A percentile compares a stretch with the other conserved stretches of the same genome.
These are phyloP conservation scores for Nemurella pictetii DNA, from an alignment of 2,888 invertebrate genomes.

Conservation along the genomic window DNA sequence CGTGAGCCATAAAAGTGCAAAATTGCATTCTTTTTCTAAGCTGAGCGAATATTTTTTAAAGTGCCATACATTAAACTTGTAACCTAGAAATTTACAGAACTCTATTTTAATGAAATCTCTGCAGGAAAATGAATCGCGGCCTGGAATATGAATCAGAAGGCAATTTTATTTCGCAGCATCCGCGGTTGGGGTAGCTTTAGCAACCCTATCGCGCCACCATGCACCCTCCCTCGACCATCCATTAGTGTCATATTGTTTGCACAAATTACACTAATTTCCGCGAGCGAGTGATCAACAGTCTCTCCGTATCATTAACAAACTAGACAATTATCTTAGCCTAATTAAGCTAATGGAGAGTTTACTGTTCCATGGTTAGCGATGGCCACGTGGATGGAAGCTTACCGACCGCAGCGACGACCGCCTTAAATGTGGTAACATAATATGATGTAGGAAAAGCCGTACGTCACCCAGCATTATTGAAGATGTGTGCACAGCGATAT, in stretches of 20 bases:
- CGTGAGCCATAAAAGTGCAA: neutral
- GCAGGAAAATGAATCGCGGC: neutral
- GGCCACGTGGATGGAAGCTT: too few species aligned
- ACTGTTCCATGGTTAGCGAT: neutral
- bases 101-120: neutral
- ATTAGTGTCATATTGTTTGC: slow-evolving; percentile 20
- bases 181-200: neutral
- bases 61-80: neutral
- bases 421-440: neutral
- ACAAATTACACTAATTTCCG: slow-evolving; percentile 9
- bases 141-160: neutral
- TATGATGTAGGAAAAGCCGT: neutral
- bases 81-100: neutral
- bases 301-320: slow-evolving; percentile 18
- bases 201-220: neutral
- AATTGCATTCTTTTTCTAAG: neutral
- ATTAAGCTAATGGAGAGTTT: slow-evolving; percentile 1
- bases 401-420: neutral
- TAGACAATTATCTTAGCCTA: slow-evolving; percentile 4
- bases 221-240: neutral
- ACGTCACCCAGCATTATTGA: neutral
- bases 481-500: neutral
- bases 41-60: neutral
- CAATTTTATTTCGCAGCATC: neutral
- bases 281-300: neutral